phyloP scores from a whole-genome alignment of 2,113 vertebrate species.

The Heterocephalus glaber region DNA sequence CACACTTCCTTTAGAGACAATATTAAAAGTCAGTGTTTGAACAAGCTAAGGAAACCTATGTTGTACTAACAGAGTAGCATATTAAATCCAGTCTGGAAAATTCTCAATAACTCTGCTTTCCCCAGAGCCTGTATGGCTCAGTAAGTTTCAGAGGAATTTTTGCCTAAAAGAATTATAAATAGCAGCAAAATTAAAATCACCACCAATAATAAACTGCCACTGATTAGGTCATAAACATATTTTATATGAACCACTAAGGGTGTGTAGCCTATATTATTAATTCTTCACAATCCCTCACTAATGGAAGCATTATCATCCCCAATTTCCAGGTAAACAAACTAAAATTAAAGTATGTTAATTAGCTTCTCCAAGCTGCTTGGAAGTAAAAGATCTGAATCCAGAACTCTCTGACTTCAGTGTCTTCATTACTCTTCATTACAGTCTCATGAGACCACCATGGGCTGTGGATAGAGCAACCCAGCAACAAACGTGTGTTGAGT shows the following conservation, averaged over 20 bases:
- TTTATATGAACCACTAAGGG: neutral
- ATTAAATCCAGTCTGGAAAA: neutral
- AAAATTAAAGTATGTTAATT: neutral
- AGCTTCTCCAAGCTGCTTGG: neutral
- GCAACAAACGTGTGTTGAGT: neutral
- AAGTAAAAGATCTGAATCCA: neutral
- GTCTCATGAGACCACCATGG: neutral
- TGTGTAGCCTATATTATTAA: neutral
- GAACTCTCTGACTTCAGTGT: rapidly evolving
- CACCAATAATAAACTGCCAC: neutral
- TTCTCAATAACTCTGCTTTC: neutral
- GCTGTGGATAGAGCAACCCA: neutral
- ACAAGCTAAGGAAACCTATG: neutral
- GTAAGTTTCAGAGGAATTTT: neutral
- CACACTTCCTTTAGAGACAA: neutral
- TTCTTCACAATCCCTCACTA: neutral
- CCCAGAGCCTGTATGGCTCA: neutral
- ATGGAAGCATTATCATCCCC: neutral
- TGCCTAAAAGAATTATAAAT: neutral
- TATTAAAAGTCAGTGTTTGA: neutral
- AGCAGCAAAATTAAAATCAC: slow-evolving; percentile 22
- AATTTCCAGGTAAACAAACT: neutral
- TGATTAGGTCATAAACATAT: neutral
- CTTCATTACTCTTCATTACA: neutral
- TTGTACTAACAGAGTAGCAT: neutral